These are phyloP conservation scores for Agraylea sexmaculata DNA, from an alignment of 1,140 invertebrate genomes.

Conservation along the genomic window DNA sequence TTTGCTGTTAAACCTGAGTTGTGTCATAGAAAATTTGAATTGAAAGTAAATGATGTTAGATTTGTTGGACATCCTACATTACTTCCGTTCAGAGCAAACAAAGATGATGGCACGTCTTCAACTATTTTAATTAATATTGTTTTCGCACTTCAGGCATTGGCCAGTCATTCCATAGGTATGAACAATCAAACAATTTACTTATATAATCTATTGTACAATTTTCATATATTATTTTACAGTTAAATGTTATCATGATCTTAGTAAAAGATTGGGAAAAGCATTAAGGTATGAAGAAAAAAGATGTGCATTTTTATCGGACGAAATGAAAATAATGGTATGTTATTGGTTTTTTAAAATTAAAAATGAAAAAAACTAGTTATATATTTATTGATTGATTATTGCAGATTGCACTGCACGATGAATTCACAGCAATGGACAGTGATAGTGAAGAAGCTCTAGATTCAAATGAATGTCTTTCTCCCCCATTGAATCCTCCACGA, in stretches of 20 bases:
- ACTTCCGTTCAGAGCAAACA: conserved; percentile 50
- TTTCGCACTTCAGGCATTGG: conserved; percentile 80
- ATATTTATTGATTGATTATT: conserved; percentile 17
- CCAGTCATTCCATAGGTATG: conserved; percentile 71
- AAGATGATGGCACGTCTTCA: conserved; percentile 49
- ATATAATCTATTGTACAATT: conserved; percentile 3
- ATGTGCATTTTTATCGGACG: conserved; percentile 76
- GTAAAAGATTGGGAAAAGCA: conserved; percentile 79
- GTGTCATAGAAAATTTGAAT: conserved; percentile 82
- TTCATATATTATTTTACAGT: conserved; percentile 38
- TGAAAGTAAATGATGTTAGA: conserved; percentile 90
- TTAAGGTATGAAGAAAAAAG: conserved; percentile 83
- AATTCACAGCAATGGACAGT: conserved; percentile 41
- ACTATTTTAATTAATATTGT: conserved; percentile 84
- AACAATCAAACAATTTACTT: not conserved
- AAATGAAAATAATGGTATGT: conserved; percentile 79
- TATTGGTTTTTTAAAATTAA: conserved; percentile 23
- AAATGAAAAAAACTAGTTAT: conserved; percentile 6
- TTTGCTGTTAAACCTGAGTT: conserved; percentile 84
- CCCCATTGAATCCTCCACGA: conserved; percentile 8
- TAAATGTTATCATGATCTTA: conserved; percentile 90
- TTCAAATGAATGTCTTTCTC: conserved; percentile 26
- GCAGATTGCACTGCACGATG: conserved; percentile 49
- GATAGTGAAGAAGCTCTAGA: conserved; percentile 41
- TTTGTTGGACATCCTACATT: conserved; percentile 89